Conservation (phyloP, 2,113 vertebrate genomes). For the Pterocles orientalis region DNA sequence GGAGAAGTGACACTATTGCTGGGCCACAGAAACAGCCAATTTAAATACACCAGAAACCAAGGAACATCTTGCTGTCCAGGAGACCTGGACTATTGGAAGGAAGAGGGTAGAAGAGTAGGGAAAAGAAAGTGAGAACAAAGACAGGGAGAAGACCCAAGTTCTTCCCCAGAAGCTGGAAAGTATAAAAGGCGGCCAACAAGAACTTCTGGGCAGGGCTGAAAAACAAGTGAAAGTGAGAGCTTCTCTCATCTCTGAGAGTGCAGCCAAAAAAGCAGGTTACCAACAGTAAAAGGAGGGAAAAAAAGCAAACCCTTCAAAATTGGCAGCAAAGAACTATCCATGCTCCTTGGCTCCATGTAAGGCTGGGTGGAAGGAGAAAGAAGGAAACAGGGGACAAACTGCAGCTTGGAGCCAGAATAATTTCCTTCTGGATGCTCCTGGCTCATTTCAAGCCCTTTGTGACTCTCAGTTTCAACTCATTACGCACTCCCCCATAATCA, state of each 20-base stretch:
- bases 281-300: background rate
- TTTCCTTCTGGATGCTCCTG: conserved; percentile 23
- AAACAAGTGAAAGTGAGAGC: conserved; percentile 28
- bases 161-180: conserved; percentile 34
- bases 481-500: conserved; percentile 7
- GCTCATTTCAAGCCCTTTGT: conserved; percentile 36
- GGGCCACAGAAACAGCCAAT: background rate
- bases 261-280: conserved; percentile 32
- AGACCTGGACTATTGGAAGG: background rate
- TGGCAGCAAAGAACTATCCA: background rate
- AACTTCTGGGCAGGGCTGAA: conserved; percentile 34
- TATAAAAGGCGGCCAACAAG: background rate
- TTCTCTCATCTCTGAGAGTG: conserved; percentile 21
- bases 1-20: conserved; percentile 10
- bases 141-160: background rate
- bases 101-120: background rate
- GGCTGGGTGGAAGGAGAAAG: conserved; percentile 2
- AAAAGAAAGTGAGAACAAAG: background rate
- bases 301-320: background rate
- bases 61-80: background rate
- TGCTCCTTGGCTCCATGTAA: background rate
- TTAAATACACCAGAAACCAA: conserved; percentile 17
- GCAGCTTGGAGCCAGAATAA: background rate
- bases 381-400: background rate
- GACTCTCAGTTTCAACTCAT: conserved; percentile 34